Conservation (phyloP, 2,797 vertebrate species). For the Borostomias antarcticus region DNA sequence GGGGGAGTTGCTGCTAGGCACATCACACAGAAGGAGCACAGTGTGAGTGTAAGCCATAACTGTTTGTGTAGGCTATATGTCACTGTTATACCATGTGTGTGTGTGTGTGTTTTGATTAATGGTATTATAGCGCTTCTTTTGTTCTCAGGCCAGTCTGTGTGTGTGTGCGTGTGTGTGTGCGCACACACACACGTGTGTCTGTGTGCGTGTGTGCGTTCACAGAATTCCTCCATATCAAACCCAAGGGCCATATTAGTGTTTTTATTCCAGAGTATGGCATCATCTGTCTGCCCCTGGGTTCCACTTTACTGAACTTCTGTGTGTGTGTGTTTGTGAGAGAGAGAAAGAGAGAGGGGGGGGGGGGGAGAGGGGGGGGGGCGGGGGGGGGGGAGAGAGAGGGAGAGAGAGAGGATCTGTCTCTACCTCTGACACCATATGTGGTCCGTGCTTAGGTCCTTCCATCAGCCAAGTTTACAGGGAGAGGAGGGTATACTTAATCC, state of each 20-base stretch:
- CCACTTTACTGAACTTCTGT: neutral
- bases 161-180: constrained; percentile 21
- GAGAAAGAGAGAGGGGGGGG: neutral
- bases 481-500: constrained; percentile 9
- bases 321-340: neutral
- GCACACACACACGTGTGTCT: too few relatives aligned
- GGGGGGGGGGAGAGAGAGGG: too few relatives aligned
- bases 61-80: too few relatives aligned
- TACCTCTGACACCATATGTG: constrained; percentile 1
- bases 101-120: neutral
- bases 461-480: neutral
- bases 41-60: too few relatives aligned
- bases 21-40: too few relatives aligned
- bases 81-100: too few relatives aligned
- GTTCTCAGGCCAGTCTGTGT: constrained; percentile 17
- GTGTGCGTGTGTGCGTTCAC: too few relatives aligned
- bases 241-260: neutral
- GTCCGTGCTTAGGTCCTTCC: constrained; percentile 3
- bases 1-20: neutral
- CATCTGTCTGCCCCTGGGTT: neutral
- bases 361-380: too few relatives aligned
- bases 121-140: neutral
- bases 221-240: too few relatives aligned
- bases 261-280: neutral
- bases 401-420: neutral